Evolutionary conservation across 2,797 vertebrate genomes (phyloP), one percentile per base, ranked within the genome.

Genomic region (Gila robusta): DNA sequence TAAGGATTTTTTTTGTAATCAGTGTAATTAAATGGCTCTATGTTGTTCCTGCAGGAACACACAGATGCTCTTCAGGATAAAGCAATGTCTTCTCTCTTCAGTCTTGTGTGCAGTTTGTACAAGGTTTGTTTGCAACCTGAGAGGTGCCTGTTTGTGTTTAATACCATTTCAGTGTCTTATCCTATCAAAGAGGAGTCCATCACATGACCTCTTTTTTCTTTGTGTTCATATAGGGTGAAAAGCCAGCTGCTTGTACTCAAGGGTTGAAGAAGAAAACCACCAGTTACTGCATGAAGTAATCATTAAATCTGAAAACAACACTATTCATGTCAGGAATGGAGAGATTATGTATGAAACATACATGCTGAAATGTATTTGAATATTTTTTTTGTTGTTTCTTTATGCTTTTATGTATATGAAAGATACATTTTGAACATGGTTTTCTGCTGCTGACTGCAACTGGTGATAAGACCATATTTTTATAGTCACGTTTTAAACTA

Each of bases 71-170:
- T 96, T 39, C 91, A 96, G 92, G 0, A 69, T 0, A 89, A 94
- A 86, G 97, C 97, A 0, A 39, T 86, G 77, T 2, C 0, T 0
- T 94, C 95, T 0, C 96, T 99, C 71, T 92, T 96, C 82, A 76
- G 0, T 21, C 90, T 98, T 4, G 93, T 98, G 66, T 99, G 98
- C 88, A 91, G 69, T 67, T 56, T 95, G 88, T 98, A 97, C 85
- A 93, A 97, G 96, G 98, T 97, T 83, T 90, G 94, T 84, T 0
- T 23, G 4, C 14, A 14, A 19, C 21, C 21, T 66, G 64, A 66
- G 6, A 32, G 6, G 26, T 66, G 26, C 17, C 26, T 44, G 0
- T 26, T 37, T 1, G 26, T 28, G 32, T 17, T 41, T 70, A n/a
- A 28, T 26, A 67, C 41, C 1, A 35, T 37, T 47, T 72, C 12